Evolutionary conservation across 2,797 vertebrate genomes (phyloP), one percentile per base, ranked within the genome.

Genomic region (Syndactyla subalaris): DNA sequence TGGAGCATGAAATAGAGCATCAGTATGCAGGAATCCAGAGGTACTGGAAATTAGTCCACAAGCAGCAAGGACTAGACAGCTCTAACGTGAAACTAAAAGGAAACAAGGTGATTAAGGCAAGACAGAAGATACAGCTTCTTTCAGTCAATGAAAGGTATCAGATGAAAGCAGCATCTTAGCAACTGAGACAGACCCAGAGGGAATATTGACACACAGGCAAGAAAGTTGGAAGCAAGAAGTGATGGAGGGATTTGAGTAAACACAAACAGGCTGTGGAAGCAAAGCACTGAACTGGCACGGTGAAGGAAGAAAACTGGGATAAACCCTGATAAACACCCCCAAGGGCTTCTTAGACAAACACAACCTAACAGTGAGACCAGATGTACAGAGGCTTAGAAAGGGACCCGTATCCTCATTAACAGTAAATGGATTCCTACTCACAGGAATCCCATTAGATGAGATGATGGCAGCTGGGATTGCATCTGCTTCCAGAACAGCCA

Each of bases 1-100:
- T 14, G 38, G 65, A 83, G 85, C 78, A 39, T 39, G 59, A 96
- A 94, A 94, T 34, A 24, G 29, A 85, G 32, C 83, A 88, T 80
- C 57, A 51, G 61, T 58, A 81, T 18, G n/a, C 77, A 90, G 93
- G 67, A 92, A 90, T 66, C 49, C 67, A 90, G 84, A 79, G 29
- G 67, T 68, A 68, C 71, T 63, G 21, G 67, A 79, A 93, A 79
- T 76, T 14, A 85, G 75, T 34, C 65, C 23, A 2, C 7, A 45
- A 85, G 71, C 66, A 78, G 81, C 27, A 48, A 89, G 62, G 84
- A 57, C 38, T 7, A 54, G 24, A 72, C 12, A 67, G 63, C 43
- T 73, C 5, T 34, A 81, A 72, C 24, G 27, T 5, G 41, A 83
- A 72, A 55, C 49, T 68, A 24, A 61, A 75, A 78, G 58, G 65